Base-by-base conservation (phyloP, 2,888 invertebrate species). In the Cantharis flavilabris region DNA sequence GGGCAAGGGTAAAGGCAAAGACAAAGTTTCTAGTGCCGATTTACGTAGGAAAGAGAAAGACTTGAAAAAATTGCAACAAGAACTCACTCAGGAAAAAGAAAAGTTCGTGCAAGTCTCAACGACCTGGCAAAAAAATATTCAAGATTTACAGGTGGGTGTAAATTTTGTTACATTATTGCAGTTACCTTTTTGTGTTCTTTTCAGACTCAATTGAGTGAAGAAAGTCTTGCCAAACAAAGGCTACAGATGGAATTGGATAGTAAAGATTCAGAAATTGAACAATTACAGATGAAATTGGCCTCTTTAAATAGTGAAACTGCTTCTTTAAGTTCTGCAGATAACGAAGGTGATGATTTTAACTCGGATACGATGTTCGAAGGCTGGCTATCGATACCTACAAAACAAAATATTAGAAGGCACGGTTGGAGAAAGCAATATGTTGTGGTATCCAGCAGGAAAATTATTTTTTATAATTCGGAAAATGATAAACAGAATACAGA, bases 351-450 rank as follows among this genome's bases (percentile, higher is more conserved):
- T 85, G 94, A 92, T 87, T 87, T 87, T 86, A 92, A 91, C 84
- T 90, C 92, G 82, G 95, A 95, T 86, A 92, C 93, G 83, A 93
- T 94, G 82, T 93, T 98, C 84, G 98, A 98, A 89, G 98, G 98
- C 76, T 98, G 98, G 97, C 92, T 99, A 78, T 96, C 97, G 72
- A 94, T 98, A 84, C 98, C 98, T 73, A 96, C 95, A 87, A 97
- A 97, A 86, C 97, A 97, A 88, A 98, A 98, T 88, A 97, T 98
- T 82, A 93, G 96, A 81, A 92, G 97, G 79, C 97, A 98, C 88
- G 98, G 98, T 71, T 99, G 98, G 98, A 96, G 95, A 89, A 96
- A 96, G 86, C 98, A 98, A 88, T 98, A 96, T 88, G 98, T 98
- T 67, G 98, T 98, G 67, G 98, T 98, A 70, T 97, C 98, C 70